Percentiles rank a stretch among this genome's conserved stretches.
These are phyloP conservation scores for Triops cancriformis DNA, from an alignment of 1,140 invertebrate species.

Conservation along the genomic window DNA sequence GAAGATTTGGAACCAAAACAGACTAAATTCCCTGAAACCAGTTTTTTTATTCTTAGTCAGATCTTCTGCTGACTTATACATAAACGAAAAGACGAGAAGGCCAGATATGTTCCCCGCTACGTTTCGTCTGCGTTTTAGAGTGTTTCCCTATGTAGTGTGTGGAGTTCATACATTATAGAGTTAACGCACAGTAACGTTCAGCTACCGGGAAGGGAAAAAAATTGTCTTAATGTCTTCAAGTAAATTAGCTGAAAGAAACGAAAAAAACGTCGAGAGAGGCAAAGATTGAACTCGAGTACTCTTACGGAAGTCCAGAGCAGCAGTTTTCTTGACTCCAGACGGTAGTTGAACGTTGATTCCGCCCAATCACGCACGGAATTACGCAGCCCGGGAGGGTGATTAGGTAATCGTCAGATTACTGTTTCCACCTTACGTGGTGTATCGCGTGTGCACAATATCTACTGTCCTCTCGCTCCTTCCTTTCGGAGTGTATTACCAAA, in stretches of 20 bases:
- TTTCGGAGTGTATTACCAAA: background rate
- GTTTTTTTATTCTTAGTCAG: background rate
- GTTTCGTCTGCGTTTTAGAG: background rate
- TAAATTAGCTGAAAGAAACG: background rate
- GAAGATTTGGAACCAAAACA: slow-evolving; percentile 1
- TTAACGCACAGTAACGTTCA: no score
- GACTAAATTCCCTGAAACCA: background rate
- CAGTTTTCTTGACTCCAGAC: background rate
- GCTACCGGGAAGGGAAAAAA: background rate
- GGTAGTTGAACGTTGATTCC: background rate
- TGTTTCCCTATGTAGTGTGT: background rate
- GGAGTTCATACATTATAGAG: no score
- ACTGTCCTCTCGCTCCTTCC: background rate
- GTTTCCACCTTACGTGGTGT: background rate
- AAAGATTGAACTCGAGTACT: background rate
- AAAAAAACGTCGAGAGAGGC: background rate
- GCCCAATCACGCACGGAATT: background rate
- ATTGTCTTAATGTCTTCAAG: background rate
- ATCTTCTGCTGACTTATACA: background rate
- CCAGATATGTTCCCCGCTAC: background rate
- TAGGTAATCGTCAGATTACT: background rate
- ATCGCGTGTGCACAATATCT: background rate
- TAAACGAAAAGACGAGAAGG: background rate
- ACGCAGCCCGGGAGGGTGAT: background rate
- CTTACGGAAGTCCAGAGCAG: background rate